Percentiles rank a stretch among this genome's conserved stretches.
phyloP scores from a whole-genome alignment of 2,888 invertebrate genomes.

The Leptopilina syphax region DNA sequence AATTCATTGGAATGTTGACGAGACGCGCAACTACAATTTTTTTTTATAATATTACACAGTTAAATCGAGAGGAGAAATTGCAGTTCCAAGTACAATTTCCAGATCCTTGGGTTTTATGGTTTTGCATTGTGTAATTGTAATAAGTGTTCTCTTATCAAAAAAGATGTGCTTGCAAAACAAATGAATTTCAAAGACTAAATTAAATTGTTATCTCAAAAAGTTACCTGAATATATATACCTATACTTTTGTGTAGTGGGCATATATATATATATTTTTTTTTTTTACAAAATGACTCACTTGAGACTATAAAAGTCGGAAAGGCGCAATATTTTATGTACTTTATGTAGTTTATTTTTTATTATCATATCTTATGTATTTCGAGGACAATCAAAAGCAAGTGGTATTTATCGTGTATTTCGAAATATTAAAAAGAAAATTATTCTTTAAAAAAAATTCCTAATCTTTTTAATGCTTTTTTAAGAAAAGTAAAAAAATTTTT shows the following conservation, averaged over 20 bases:
- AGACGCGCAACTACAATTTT: background rate
- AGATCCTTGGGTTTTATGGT: constrained; percentile 42
- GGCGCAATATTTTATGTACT: background rate
- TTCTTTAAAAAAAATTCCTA: no score
- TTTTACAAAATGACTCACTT: constrained; percentile 46
- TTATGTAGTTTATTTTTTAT: background rate
- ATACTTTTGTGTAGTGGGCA: constrained; percentile 39
- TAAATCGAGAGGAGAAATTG: constrained; percentile 18
- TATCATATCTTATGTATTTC: background rate
- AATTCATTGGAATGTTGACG: constrained; percentile 12
- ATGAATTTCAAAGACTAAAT: constrained; percentile 53
- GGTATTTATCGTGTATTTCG: background rate
- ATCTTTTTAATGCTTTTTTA: no score
- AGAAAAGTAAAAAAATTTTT: no score
- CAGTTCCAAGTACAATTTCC: constrained; percentile 38
- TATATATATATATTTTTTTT: no score
- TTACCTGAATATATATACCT: constrained; percentile 10
- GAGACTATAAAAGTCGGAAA: constrained; percentile 48
- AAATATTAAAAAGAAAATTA: background rate
- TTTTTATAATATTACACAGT: background rate
- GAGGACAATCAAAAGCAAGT: constrained; percentile 11
- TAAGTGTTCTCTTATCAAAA: constrained; percentile 29
- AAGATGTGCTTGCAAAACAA: constrained; percentile 52
- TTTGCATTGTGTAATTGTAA: constrained; percentile 42
- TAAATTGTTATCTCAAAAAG: constrained; percentile 55